phyloP scores from a whole-genome alignment of 2,797 vertebrate genomes.

The Megalops cyprinoides region DNA sequence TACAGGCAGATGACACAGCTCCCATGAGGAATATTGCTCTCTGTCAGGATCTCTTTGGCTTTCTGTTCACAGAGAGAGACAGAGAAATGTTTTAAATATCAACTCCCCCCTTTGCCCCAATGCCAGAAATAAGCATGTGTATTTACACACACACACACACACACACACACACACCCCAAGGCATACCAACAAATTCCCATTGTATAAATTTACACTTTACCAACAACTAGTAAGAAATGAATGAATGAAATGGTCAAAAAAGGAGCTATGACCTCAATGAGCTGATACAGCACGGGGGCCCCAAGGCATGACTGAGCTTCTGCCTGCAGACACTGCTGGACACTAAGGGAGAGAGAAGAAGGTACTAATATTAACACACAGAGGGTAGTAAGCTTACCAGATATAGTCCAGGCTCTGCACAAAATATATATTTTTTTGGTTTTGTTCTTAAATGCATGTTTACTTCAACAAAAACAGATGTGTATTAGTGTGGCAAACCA shows the following conservation, averaged over 20 bases:
- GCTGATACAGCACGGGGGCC: conserved; percentile 88
- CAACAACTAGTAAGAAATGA: background rate
- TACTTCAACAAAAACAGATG: background rate
- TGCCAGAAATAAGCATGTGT: background rate
- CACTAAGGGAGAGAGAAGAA: conserved; percentile 55
- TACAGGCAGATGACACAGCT: conserved; percentile 96
- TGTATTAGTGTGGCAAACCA: background rate
- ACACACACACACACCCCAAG: background rate
- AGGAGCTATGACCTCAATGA: conserved; percentile 85
- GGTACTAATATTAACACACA: background rate
- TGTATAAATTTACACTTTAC: background rate
- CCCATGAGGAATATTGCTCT: conserved; percentile 94
- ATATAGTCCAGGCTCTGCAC: background rate
- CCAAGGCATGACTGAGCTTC: conserved; percentile 83
- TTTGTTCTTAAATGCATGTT: background rate
- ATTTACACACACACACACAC: background rate
- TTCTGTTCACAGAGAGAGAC: conserved; percentile 58
- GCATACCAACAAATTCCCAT: background rate
- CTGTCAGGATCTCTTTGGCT: conserved; percentile 84
- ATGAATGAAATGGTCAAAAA: background rate
- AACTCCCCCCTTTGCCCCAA: background rate
- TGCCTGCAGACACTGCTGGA: conserved; percentile 68
- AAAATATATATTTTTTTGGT: background rate
- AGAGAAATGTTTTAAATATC: background rate
- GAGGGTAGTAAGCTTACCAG: background rate